Conservation (phyloP, 2,113 vertebrate species). For the Galemys pyrenaicus region DNA sequence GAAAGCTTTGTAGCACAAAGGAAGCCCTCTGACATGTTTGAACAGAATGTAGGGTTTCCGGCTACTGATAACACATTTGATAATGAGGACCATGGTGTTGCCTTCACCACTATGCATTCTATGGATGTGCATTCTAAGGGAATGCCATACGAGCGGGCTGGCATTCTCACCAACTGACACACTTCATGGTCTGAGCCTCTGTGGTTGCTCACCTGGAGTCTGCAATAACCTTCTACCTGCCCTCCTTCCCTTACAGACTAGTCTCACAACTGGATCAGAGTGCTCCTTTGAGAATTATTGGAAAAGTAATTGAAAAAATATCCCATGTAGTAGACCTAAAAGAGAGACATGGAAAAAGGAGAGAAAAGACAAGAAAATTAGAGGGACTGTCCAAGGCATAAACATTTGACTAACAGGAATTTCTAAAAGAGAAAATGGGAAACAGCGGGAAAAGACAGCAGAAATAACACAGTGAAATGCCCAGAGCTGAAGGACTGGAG, state of each 20-base stretch:
- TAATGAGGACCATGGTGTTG: background rate
- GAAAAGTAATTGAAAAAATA: background rate
- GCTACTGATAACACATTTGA: background rate
- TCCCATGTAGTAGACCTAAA: conserved; percentile 41
- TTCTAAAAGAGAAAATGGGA: conserved; percentile 21
- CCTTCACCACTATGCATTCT: background rate
- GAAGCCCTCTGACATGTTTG: background rate
- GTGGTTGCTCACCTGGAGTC: background rate
- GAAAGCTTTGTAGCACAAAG: background rate
- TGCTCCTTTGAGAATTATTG: conserved; percentile 22
- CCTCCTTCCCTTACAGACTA: conserved; percentile 5
- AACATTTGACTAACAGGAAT: background rate
- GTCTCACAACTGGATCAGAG: conserved; percentile 42
- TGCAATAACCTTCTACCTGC: background rate
- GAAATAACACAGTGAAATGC: background rate
- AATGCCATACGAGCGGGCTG: background rate
- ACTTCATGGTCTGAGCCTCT: background rate
- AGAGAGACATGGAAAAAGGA: conserved; percentile 44
- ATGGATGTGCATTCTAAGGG: background rate
- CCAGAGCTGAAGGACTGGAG: background rate
- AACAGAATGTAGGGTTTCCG: background rate
- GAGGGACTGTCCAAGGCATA: background rate
- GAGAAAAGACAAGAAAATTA: conserved; percentile 35
- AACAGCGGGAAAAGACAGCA: background rate
- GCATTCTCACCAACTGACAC: background rate